Conservation (phyloP, 2,113 vertebrate species). For the Colistium nudipinnis region DNA sequence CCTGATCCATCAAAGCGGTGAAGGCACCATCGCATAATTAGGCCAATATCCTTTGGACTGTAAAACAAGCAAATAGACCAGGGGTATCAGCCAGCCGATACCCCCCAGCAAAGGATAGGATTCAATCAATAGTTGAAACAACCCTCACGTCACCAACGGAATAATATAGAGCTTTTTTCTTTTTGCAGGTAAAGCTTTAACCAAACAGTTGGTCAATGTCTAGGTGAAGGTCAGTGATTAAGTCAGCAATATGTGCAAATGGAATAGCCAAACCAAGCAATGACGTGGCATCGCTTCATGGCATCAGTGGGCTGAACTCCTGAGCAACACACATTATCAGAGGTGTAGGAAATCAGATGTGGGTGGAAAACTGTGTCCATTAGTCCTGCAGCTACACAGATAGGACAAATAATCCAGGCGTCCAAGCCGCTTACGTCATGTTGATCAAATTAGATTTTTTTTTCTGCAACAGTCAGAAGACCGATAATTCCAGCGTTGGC, state of each 20-base stretch:
- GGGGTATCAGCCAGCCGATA: slow-evolving; percentile 43
- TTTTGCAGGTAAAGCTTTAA: background rate
- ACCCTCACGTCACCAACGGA: background rate
- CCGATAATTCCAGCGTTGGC: background rate
- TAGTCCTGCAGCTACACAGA: slow-evolving; percentile 1
- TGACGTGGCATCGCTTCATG: slow-evolving; percentile 13
- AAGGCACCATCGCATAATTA: slow-evolving; percentile 67
- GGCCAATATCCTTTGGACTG: slow-evolving; percentile 14
- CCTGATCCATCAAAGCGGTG: slow-evolving; percentile 32
- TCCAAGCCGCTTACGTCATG: too few relatives aligned
- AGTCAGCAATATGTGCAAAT: slow-evolving; percentile 1
- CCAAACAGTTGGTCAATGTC: background rate
- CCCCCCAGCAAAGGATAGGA: slow-evolving; percentile 4
- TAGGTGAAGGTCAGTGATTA: slow-evolving; percentile 2
- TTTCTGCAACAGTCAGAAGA: background rate
- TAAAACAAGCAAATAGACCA: slow-evolving; percentile 18
- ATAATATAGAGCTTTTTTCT: background rate
- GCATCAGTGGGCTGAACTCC: background rate
- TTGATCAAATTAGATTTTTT: too few relatives aligned
- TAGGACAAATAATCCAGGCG: too few relatives aligned
- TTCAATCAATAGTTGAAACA: slow-evolving; percentile 13
- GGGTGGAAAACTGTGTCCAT: background rate
- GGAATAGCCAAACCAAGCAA: background rate
- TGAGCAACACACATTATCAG: background rate
- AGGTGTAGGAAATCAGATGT: background rate